Conservation (phyloP, 2,888 invertebrate species). For the Agrochola lychnidis region DNA sequence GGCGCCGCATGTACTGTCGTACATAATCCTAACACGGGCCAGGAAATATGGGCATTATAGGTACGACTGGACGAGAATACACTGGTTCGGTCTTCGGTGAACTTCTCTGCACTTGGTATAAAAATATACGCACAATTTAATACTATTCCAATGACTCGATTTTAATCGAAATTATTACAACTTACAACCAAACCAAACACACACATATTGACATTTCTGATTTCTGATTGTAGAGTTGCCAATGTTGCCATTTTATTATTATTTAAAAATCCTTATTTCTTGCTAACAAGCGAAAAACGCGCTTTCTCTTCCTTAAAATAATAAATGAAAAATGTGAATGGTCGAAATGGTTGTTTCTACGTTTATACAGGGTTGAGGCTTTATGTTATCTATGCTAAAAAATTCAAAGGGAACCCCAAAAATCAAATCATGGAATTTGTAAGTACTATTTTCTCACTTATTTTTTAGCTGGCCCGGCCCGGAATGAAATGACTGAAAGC, state of each 20-base stretch:
- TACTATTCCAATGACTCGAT: constrained; percentile 18
- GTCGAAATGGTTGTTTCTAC: too few relatives aligned
- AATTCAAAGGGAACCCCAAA: too few relatives aligned
- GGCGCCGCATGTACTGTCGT: constrained; percentile 93
- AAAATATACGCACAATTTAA: constrained; percentile 35
- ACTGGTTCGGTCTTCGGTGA: background rate
- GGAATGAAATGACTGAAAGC: too few relatives aligned
- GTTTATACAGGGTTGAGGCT: too few relatives aligned
- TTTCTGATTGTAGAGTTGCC: constrained; percentile 25
- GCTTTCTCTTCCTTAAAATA: too few relatives aligned
- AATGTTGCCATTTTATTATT: constrained; percentile 37
- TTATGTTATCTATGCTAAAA: too few relatives aligned
- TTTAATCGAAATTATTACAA: constrained; percentile 33
- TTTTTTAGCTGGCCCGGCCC: too few relatives aligned
- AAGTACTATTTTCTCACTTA: too few relatives aligned
- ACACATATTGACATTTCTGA: constrained; percentile 50
- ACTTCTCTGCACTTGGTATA: constrained; percentile 8
- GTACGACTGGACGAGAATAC: constrained; percentile 1
- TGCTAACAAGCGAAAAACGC: too few relatives aligned
- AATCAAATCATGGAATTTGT: too few relatives aligned
- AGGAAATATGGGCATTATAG: constrained; percentile 54
- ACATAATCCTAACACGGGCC: constrained; percentile 85
- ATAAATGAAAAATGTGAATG: too few relatives aligned
- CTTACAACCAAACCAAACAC: constrained; percentile 49
- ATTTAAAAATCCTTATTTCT: background rate